These are phyloP conservation scores for Procambarus virginalis DNA, from an alignment of 1,140 invertebrate genomes.

Conservation along the genomic window DNA sequence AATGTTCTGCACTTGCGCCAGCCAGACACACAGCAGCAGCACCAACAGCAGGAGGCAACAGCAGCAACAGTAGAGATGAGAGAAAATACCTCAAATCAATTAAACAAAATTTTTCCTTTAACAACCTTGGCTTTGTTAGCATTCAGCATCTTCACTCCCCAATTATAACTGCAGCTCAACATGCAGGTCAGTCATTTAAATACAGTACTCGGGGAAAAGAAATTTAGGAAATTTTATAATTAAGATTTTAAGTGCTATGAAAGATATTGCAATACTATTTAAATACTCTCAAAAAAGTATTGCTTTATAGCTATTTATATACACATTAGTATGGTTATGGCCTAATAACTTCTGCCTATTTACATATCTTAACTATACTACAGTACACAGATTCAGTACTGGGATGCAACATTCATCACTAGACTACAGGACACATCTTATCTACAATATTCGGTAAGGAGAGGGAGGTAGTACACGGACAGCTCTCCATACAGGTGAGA, in stretches of 20 bases:
- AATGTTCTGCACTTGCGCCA: constrained; percentile 56
- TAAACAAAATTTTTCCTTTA: background rate
- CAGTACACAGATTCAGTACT: too few relatives aligned
- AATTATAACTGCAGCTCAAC: background rate
- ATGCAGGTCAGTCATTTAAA: background rate
- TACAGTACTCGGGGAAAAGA: background rate
- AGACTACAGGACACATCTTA: too few relatives aligned
- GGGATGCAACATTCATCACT: too few relatives aligned
- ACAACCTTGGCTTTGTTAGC: constrained; percentile 6
- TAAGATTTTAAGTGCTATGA: too few relatives aligned
- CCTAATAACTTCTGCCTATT: background rate
- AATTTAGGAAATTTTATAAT: too few relatives aligned
- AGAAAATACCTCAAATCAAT: background rate
- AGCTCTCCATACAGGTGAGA: too few relatives aligned
- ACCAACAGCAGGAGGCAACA: constrained; percentile 43
- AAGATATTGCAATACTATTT: too few relatives aligned
- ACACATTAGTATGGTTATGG: background rate
- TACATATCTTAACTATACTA: background rate
- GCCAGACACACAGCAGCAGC: constrained; percentile 51
- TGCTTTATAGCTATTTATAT: background rate
- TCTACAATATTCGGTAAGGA: too few relatives aligned
- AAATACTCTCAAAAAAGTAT: too few relatives aligned
- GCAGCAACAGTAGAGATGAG: constrained; percentile 1
- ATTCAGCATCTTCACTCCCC: background rate
- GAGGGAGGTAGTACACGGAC: too few relatives aligned